These are phyloP conservation scores for Ailurus styani DNA, from an alignment of 2,113 vertebrate genomes.

Conservation along the genomic window DNA sequence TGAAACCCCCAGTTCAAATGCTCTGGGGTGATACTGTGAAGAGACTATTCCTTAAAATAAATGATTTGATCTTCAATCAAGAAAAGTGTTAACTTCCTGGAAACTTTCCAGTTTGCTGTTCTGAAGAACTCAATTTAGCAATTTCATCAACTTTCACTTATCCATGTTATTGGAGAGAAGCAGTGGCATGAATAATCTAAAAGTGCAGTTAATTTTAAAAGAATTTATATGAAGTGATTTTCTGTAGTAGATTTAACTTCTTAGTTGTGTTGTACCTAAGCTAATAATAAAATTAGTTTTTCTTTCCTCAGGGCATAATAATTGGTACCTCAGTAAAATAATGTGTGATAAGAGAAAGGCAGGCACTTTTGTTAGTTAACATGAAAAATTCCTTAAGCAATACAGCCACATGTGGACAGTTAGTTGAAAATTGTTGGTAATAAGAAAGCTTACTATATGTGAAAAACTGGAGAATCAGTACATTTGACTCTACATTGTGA, in stretches of 20 bases:
- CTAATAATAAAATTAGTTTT: constrained; percentile 55
- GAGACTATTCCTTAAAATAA: constrained; percentile 69
- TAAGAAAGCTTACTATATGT: background rate
- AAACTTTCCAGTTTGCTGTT: constrained; percentile 59
- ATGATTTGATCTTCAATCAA: constrained; percentile 70
- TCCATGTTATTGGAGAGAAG: constrained; percentile 35
- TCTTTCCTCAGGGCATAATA: constrained; percentile 19
- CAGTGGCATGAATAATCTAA: constrained; percentile 60
- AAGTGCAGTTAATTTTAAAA: constrained; percentile 59
- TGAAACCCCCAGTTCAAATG: constrained; percentile 68
- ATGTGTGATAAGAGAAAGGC: background rate
- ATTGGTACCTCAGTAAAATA: constrained; percentile 52
- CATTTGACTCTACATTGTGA: background rate
- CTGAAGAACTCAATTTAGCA: constrained; percentile 66
- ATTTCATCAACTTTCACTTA: constrained; percentile 63
- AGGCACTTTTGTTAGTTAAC: constrained; percentile 27
- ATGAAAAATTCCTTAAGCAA: background rate
- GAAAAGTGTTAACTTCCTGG: constrained; percentile 69
- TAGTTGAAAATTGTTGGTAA: background rate
- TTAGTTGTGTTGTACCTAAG: constrained; percentile 35
- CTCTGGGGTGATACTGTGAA: constrained; percentile 62
- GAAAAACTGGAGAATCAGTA: background rate
- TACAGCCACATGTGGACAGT: background rate
- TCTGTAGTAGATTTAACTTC: constrained; percentile 8
- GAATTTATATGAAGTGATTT: constrained; percentile 52